Conservation (phyloP, 2,113 vertebrate species). For the Anhinga rufa region DNA sequence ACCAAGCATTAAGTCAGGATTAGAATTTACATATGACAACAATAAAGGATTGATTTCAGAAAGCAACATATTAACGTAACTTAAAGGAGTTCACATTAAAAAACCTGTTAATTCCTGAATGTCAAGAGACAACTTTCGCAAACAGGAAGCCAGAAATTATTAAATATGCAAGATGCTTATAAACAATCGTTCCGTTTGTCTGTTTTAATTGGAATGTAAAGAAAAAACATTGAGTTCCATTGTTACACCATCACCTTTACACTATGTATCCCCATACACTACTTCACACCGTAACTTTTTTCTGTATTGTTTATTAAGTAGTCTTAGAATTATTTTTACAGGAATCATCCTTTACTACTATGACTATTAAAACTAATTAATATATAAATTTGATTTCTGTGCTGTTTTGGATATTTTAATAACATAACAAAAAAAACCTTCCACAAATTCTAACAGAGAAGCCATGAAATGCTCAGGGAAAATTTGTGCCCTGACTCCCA, state of each 20-base stretch:
- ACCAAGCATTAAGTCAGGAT: background rate
- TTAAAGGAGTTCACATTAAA: background rate
- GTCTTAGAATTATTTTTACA: background rate
- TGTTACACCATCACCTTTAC: constrained; percentile 46
- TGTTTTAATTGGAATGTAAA: constrained; percentile 38
- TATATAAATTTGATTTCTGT: background rate
- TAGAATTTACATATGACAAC: background rate
- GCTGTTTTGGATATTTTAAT: background rate
- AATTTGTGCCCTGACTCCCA: background rate
- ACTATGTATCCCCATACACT: background rate
- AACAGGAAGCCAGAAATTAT: constrained; percentile 14
- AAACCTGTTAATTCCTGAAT: background rate
- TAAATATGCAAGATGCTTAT: constrained; percentile 14
- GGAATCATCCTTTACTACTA: background rate
- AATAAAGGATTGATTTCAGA: background rate
- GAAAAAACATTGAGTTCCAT: constrained; percentile 27
- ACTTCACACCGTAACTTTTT: background rate
- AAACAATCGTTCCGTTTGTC: constrained; percentile 19
- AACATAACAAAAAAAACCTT: background rate
- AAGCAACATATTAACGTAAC: background rate
- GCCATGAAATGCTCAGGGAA: background rate
- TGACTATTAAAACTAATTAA: background rate
- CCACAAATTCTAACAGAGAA: background rate
- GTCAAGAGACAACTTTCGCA: background rate
- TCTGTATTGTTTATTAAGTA: background rate